phyloP scores from a whole-genome alignment of 2,888 invertebrate species.

The Sarcophaga caerulescens region DNA sequence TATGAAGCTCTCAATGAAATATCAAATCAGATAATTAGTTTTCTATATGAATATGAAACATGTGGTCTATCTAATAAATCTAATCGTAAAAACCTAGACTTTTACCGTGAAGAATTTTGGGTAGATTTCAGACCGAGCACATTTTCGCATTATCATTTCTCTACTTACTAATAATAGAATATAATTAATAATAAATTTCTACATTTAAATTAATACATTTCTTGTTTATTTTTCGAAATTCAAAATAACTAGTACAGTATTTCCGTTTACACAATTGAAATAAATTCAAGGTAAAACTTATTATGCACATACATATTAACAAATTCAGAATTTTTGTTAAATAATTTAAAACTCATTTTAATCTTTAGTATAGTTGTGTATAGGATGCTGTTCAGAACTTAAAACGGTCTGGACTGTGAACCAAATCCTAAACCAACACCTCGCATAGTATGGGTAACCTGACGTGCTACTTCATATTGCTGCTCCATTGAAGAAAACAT shows the following conservation, averaged over 20 bases:
- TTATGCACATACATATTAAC: conserved; percentile 15
- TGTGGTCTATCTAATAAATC: no score
- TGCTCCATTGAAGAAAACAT: conserved; percentile 96
- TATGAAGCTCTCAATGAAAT: no score
- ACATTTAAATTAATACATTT: neutral
- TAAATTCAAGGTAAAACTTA: conserved; percentile 34
- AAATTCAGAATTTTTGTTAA: conserved; percentile 37
- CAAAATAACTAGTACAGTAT: conserved; percentile 33
- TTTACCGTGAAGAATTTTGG: no score
- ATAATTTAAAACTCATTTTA: conserved; percentile 20
- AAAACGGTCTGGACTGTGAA: conserved; percentile 81
- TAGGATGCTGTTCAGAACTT: neutral
- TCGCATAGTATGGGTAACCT: conserved; percentile 97
- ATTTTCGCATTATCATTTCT: no score
- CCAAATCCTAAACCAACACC: conserved; percentile 92
- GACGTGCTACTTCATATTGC: conserved; percentile 97
- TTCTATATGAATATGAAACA: no score
- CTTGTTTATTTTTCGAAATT: conserved; percentile 31
- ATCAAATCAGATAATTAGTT: no score
- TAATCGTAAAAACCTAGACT: no score
- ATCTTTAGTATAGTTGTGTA: conserved; percentile 4
- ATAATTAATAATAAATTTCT: no score
- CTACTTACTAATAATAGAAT: no score
- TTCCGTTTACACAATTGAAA: conserved; percentile 19
- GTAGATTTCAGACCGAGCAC: no score